Evolutionary conservation across 2,888 invertebrate species (phyloP).

Genomic region (Priocnemis perturbator): DNA sequence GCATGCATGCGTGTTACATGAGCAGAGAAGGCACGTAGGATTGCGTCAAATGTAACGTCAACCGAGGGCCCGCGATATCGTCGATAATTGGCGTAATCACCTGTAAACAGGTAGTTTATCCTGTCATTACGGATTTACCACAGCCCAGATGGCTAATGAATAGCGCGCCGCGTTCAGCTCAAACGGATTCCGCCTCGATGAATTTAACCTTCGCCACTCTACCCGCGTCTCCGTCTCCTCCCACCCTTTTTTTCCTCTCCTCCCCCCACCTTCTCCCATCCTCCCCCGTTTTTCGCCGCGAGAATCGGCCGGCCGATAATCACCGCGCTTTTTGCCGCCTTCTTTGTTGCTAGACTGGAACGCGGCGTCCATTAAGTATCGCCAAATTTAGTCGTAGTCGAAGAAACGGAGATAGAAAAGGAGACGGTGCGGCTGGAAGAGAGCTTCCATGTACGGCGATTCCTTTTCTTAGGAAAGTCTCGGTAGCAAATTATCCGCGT

Average conservation of each 20-base stretch:
- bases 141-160: slow-evolving; percentile 50
- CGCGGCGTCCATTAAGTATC: background rate
- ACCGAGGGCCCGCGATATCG: slow-evolving; percentile 36
- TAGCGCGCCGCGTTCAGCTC: slow-evolving; percentile 29
- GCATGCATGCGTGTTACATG: slow-evolving; percentile 3
- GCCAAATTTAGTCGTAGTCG: background rate
- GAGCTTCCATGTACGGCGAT: no score
- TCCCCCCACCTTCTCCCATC: background rate
- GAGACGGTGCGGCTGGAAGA: no score
- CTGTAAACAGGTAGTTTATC: slow-evolving; percentile 53
- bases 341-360: background rate
- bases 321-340: background rate
- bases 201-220: background rate
- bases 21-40: slow-evolving; percentile 23
- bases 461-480: no score
- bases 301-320: background rate
- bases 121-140: slow-evolving; percentile 53
- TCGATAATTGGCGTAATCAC: slow-evolving; percentile 61
- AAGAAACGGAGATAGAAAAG: slow-evolving; percentile 10
- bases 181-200: slow-evolving; percentile 25
- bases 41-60: slow-evolving; percentile 34
- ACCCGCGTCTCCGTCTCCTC: background rate
- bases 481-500: no score
- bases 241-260: no score
- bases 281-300: background rate